Evolutionary conservation across 2,113 vertebrate genomes (phyloP).

Genomic region (Catharus fuscescens): DNA sequence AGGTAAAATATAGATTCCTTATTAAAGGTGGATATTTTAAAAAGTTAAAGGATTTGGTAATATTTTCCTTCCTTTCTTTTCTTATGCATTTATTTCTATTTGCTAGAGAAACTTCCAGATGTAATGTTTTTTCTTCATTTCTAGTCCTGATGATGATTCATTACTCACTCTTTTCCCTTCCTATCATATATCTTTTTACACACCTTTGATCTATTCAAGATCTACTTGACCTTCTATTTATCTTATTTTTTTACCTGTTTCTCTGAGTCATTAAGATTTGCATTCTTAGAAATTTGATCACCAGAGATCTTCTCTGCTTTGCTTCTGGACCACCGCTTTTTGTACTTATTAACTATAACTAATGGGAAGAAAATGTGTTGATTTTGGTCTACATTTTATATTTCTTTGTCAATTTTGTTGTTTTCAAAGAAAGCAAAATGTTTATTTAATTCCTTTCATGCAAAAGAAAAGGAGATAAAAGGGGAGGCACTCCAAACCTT

Average conservation of each 20-base stretch:
- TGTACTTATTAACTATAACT: background rate
- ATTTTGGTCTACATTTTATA: background rate
- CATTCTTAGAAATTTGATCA: background rate
- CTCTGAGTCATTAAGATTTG: background rate
- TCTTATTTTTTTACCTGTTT: background rate
- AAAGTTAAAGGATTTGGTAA: background rate
- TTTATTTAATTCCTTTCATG: background rate
- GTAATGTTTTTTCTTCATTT: background rate
- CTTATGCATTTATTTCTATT: background rate
- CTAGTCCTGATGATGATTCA: background rate
- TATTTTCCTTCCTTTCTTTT: background rate
- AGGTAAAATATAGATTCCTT: background rate
- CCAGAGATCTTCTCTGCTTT: background rate
- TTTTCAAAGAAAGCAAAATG: background rate
- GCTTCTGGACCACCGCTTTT: background rate
- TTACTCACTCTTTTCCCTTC: background rate
- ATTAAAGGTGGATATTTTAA: background rate
- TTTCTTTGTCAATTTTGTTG: background rate
- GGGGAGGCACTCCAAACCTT: background rate
- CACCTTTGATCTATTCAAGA: background rate
- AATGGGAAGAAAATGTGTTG: background rate
- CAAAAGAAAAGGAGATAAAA: background rate
- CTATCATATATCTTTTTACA: background rate
- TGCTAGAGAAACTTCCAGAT: background rate
- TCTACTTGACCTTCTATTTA: background rate